phyloP scores from a whole-genome alignment of 2,888 invertebrate species.

The Apamea sordens region DNA sequence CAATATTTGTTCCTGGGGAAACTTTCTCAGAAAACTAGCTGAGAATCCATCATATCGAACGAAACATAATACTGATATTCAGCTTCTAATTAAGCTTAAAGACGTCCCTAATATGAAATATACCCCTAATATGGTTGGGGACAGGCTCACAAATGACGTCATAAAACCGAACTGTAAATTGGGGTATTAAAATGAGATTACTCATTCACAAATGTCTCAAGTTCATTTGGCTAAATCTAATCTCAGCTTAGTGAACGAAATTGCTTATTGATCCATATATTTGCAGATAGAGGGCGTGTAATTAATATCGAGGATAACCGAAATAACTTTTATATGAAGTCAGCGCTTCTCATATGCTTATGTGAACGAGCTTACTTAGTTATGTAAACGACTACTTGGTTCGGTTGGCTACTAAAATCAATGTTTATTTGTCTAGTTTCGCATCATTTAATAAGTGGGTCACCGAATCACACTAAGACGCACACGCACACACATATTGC shows the following conservation, averaged over 20 bases:
- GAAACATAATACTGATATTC: neutral
- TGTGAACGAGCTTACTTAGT: conserved; percentile 23
- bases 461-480: conserved; percentile 6
- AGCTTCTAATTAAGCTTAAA: neutral
- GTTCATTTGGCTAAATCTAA: conserved; percentile 18
- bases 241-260: conserved; percentile 25
- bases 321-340: conserved; percentile 30
- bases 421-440: conserved; percentile 42
- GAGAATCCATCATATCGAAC: neutral
- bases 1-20: neutral
- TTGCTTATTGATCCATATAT: conserved; percentile 33
- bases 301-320: conserved; percentile 12
- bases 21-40: neutral
- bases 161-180: conserved; percentile 35
- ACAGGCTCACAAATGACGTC: neutral
- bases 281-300: conserved; percentile 9
- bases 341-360: conserved; percentile 26
- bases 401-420: conserved; percentile 38
- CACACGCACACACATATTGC: neutral
- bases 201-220: conserved; percentile 15
- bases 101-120: conserved; percentile 2
- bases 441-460: conserved; percentile 32
- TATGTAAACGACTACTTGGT: conserved; percentile 22
- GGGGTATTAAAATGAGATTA: conserved; percentile 20
- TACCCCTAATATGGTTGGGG: neutral